A percentile compares a stretch with the other conserved stretches of the same genome.
Evolutionary conservation across 2,888 invertebrate species (phyloP).

Genomic region (Tachystola acroxantha): DNA sequence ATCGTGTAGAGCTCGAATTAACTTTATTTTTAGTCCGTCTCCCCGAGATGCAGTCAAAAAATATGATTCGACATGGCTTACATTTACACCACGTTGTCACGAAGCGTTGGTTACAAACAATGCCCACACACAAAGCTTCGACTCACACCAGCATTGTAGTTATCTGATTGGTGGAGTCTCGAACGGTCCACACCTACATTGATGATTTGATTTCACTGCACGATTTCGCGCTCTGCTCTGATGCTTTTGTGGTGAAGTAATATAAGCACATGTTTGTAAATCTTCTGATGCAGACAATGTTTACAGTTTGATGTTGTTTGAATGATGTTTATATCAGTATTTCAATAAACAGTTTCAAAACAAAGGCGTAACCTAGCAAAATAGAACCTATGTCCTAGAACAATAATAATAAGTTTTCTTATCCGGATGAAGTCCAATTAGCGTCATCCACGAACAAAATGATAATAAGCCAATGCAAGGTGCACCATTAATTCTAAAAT

Average conservation of each 20-base stretch:
- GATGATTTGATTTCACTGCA: conserved; percentile 46
- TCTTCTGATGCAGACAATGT: conserved; percentile 1
- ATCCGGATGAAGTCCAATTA: neutral
- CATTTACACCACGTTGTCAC: conserved; percentile 27
- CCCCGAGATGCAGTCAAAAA: conserved; percentile 24
- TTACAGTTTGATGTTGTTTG: neutral
- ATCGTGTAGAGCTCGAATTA: conserved; percentile 23
- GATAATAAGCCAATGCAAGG: neutral
- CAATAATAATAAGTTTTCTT: too few species aligned
- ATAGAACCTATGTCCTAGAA: neutral
- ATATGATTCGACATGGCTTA: conserved; percentile 31
- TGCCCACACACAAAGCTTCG: conserved; percentile 28
- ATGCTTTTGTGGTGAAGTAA: conserved; percentile 48
- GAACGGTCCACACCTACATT: conserved; percentile 40
- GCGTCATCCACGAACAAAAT: neutral
- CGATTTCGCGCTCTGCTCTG: conserved; percentile 49
- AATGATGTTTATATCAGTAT: neutral
- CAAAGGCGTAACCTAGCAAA: neutral
- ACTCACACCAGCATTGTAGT: conserved; percentile 27
- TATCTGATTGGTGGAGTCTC: conserved; percentile 42
- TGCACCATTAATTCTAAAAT: conserved; percentile 23
- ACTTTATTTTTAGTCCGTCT: conserved; percentile 31
- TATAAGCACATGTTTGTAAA: conserved; percentile 31
- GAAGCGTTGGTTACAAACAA: conserved; percentile 34
- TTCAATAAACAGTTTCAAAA: neutral